A percentile compares a stretch with the other conserved stretches of the same genome.
Conservation (phyloP, 2,888 invertebrate species). For the Rhagium mordax region DNA sequence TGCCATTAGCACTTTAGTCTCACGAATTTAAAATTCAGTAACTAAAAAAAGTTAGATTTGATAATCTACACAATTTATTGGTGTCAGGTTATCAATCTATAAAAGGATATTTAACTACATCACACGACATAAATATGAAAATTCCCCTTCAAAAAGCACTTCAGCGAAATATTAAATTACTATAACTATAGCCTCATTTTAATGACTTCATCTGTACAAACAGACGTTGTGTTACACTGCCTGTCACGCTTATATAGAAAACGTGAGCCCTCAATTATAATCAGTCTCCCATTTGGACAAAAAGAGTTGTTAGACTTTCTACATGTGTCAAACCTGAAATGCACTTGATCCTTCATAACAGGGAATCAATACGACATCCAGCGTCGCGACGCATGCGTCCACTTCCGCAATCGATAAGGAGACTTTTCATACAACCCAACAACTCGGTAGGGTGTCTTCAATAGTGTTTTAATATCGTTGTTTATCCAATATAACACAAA, state of each 20-base stretch:
- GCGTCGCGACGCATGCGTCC: conserved; percentile 64
- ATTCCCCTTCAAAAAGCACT: background rate
- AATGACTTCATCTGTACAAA: background rate
- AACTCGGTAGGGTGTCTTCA: conserved; percentile 57
- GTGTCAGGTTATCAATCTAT: background rate
- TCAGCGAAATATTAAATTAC: conserved; percentile 4
- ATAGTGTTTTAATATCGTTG: conserved; percentile 52
- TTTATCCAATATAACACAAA: conserved; percentile 43
- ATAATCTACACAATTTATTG: too few species aligned
- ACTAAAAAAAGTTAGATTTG: too few species aligned
- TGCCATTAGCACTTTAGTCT: too few species aligned
- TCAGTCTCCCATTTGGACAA: background rate
- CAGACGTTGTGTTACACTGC: background rate
- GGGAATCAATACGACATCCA: conserved; percentile 58
- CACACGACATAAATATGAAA: background rate
- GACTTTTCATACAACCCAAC: conserved; percentile 59
- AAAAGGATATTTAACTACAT: background rate
- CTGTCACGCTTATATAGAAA: background rate
- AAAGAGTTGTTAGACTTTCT: conserved; percentile 24
- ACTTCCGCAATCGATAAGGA: conserved; percentile 59
- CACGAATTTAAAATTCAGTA: too few species aligned
- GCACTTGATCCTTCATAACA: conserved; percentile 37
- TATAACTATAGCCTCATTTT: background rate
- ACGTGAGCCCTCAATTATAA: background rate
- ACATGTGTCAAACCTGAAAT: conserved; percentile 40